A percentile compares a stretch with the other conserved stretches of the same genome.
These are phyloP conservation scores for Euzetes globulus DNA, from an alignment of 2,888 invertebrate genomes.

Conservation along the genomic window DNA sequence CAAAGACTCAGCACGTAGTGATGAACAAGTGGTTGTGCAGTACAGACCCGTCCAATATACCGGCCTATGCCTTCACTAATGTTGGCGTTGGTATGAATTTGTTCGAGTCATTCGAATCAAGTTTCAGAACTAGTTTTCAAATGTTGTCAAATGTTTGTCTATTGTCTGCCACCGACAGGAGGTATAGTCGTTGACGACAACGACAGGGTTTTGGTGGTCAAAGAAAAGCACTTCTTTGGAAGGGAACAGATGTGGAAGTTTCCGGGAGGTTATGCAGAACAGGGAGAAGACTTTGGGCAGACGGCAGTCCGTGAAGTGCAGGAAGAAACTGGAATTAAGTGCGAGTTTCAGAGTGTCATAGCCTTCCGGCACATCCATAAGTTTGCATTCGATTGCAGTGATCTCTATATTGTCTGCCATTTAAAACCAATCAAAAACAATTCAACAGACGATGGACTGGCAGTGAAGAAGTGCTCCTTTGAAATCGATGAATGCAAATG, in stretches of 20 bases:
- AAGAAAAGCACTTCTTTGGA: slow-evolving; percentile 54
- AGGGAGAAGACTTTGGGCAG: slow-evolving; percentile 71
- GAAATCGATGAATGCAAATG: slow-evolving; percentile 72
- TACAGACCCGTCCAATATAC: slow-evolving; percentile 57
- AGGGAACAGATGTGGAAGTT: slow-evolving; percentile 66
- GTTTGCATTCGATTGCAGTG: slow-evolving; percentile 71
- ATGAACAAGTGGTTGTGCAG: slow-evolving; percentile 72
- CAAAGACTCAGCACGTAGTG: slow-evolving; percentile 66
- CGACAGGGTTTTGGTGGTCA: slow-evolving; percentile 69
- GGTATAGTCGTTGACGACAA: slow-evolving; percentile 72
- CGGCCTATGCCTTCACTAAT: slow-evolving; percentile 70
- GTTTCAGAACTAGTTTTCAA: background rate
- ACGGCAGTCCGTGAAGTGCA: slow-evolving; percentile 76
- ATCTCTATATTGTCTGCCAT: slow-evolving; percentile 71
- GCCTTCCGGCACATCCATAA: slow-evolving; percentile 69
- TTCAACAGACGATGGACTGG: slow-evolving; percentile 47
- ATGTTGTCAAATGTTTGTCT: too few relatives aligned
- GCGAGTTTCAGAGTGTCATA: slow-evolving; percentile 66
- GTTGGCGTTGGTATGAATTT: slow-evolving; percentile 57
- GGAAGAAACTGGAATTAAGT: slow-evolving; percentile 79
- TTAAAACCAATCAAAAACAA: slow-evolving; percentile 54
- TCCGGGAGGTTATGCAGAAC: slow-evolving; percentile 84
- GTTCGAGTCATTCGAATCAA: background rate
- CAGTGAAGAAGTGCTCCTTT: slow-evolving; percentile 61
- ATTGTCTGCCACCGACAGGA: slow-evolving; percentile 50